Evolutionary conservation across 2,113 vertebrate genomes (phyloP).

Genomic region (Rostratula benghalensis): DNA sequence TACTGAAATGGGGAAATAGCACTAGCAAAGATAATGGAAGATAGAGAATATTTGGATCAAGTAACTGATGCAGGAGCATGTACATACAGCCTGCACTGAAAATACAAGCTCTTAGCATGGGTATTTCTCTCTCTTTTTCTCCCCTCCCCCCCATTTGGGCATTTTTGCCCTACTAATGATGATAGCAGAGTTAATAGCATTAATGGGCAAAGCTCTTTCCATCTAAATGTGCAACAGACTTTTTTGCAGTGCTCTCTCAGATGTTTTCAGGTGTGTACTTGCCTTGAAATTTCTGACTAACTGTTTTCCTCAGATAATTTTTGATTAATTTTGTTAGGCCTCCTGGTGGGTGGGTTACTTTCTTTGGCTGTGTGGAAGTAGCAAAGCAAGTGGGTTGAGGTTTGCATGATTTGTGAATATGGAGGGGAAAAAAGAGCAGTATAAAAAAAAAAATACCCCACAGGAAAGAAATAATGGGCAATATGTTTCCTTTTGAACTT

Average conservation of each 20-base stretch:
- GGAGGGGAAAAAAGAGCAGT: conserved; percentile 10
- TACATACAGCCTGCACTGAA: not conserved
- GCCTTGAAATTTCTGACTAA: not conserved
- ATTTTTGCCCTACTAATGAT: not conserved
- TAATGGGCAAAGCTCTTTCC: not conserved
- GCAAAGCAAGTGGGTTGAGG: not conserved
- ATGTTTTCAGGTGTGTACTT: not conserved
- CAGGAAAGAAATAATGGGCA: conserved; percentile 73
- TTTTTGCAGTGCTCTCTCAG: not conserved
- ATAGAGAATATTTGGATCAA: not conserved
- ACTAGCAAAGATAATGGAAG: not conserved
- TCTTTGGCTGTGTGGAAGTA: not conserved
- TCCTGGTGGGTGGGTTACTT: not conserved
- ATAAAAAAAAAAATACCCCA: conserved; percentile 54
- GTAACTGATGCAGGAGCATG: not conserved
- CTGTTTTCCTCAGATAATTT: not conserved
- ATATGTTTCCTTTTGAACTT: conserved; percentile 68
- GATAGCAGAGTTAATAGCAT: not conserved
- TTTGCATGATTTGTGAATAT: conserved; percentile 38
- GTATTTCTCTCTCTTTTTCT: not conserved
- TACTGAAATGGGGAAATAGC: conserved; percentile 33
- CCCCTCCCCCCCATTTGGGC: not conserved
- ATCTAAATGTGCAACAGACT: not conserved
- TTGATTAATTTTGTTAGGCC: conserved; percentile 9
- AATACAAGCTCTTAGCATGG: not conserved